Conservation (phyloP, 2,113 vertebrate species). For the Lasiurus cinereus region DNA sequence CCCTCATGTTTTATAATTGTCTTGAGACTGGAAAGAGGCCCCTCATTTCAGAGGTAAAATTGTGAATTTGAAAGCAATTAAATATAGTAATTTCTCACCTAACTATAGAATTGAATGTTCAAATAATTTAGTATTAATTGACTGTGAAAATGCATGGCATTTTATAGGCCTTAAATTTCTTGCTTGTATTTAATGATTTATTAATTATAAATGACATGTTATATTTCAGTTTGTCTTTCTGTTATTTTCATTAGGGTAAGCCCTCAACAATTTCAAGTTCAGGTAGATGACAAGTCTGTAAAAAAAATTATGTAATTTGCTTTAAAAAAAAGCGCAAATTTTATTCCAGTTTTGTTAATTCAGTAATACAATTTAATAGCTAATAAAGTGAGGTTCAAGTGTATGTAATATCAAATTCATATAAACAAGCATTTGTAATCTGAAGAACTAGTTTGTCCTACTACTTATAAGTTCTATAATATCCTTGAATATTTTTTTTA, state of each 20-base stretch:
- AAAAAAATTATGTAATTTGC: not conserved
- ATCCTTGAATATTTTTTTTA: constrained; percentile 5
- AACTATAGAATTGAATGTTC: constrained; percentile 36
- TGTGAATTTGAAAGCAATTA: constrained; percentile 20
- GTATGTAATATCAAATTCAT: not conserved
- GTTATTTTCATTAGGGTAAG: not conserved
- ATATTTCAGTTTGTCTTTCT: constrained; percentile 41
- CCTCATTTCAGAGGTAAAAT: not conserved
- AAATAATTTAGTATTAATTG: constrained; percentile 25
- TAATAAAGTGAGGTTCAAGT: not conserved
- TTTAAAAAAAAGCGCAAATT: constrained; percentile 17
- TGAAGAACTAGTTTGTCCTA: not conserved
- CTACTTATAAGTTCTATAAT: not conserved
- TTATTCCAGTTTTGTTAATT: constrained; percentile 19
- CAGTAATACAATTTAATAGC: not conserved
- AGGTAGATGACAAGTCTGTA: not conserved
- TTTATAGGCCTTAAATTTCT: constrained; percentile 57
- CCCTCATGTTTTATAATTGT: not conserved
- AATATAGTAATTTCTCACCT: constrained; percentile 33
- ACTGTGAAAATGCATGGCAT: not conserved
- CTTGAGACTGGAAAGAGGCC: not conserved
- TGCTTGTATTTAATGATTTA: not conserved
- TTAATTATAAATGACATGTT: constrained; percentile 2
- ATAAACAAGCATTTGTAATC: not conserved
- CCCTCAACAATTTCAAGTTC: constrained; percentile 27